phyloP scores from a whole-genome alignment of 1,140 invertebrate species.

The Drosophila jambulina region DNA sequence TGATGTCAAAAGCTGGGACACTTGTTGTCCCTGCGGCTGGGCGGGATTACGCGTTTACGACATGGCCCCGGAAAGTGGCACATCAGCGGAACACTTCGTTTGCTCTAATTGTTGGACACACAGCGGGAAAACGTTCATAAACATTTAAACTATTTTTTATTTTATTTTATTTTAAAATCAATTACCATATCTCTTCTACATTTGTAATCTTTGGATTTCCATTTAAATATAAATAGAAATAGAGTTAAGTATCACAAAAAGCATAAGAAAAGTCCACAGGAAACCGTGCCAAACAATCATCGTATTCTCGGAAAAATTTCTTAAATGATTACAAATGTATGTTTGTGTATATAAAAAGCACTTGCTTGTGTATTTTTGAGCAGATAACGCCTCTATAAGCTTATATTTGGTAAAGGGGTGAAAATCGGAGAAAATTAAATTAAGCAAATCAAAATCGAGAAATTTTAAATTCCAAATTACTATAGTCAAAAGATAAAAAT shows the following conservation, averaged over 20 bases:
- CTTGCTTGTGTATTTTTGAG: background rate
- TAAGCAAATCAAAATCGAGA: too few species aligned
- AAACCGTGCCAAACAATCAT: background rate
- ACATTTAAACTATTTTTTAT: background rate
- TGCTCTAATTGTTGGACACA: constrained; percentile 45
- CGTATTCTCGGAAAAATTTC: background rate
- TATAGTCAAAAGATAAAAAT: too few species aligned
- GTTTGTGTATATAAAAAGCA: background rate
- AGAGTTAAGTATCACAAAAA: background rate
- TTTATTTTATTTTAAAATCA: background rate
- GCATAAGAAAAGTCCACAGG: background rate
- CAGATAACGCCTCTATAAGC: background rate
- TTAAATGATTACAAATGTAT: background rate
- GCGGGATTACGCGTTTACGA: constrained; percentile 40
- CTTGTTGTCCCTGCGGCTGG: constrained; percentile 58
- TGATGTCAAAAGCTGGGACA: constrained; percentile 55
- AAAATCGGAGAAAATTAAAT: too few species aligned
- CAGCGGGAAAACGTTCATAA: background rate
- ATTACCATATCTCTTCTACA: too few species aligned
- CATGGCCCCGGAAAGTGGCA: constrained; percentile 31
- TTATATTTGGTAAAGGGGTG: background rate
- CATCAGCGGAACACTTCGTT: constrained; percentile 24
- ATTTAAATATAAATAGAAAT: background rate
- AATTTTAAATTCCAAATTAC: too few species aligned
- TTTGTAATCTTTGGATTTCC: too few species aligned